Evolutionary conservation across 23 tunicate genomes (phyloP).

Genomic region (Halocynthia roretzi): DNA sequence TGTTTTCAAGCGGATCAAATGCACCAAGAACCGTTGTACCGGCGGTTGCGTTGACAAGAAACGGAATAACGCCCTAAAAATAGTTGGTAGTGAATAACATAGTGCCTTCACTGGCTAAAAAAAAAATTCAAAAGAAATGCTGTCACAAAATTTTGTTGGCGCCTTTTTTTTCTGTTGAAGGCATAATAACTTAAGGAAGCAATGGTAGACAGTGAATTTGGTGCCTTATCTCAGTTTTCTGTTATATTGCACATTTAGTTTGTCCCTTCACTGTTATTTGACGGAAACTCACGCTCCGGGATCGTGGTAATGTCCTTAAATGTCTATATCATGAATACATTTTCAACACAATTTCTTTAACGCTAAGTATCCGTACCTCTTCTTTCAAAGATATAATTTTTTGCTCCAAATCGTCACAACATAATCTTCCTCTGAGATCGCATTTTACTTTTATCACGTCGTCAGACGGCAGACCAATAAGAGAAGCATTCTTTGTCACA

Average conservation of each 20-base stretch:
- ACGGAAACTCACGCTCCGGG: too few species aligned
- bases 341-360: neutral
- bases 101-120: too few species aligned
- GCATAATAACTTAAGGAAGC: too few species aligned
- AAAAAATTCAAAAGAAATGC: neutral
- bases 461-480: conserved; percentile 64
- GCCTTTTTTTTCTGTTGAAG: too few species aligned
- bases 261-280: too few species aligned
- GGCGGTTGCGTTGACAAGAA: conserved; percentile 56
- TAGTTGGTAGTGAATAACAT: neutral
- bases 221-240: too few species aligned
- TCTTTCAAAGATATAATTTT: conserved; percentile 24
- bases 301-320: neutral
- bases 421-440: conserved; percentile 46
- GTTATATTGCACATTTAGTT: too few species aligned
- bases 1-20: conserved; percentile 45
- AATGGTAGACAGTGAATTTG: too few species aligned
- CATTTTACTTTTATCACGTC: conserved; percentile 39
- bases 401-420: conserved; percentile 25
- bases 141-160: neutral
- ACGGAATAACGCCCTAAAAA: conserved; percentile 39
- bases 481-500: conserved; percentile 50
- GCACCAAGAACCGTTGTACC: conserved; percentile 80
- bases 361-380: conserved; percentile 7
- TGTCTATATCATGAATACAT: neutral